phyloP scores from a whole-genome alignment of 2,888 invertebrate genomes.

The Melieria picta region DNA sequence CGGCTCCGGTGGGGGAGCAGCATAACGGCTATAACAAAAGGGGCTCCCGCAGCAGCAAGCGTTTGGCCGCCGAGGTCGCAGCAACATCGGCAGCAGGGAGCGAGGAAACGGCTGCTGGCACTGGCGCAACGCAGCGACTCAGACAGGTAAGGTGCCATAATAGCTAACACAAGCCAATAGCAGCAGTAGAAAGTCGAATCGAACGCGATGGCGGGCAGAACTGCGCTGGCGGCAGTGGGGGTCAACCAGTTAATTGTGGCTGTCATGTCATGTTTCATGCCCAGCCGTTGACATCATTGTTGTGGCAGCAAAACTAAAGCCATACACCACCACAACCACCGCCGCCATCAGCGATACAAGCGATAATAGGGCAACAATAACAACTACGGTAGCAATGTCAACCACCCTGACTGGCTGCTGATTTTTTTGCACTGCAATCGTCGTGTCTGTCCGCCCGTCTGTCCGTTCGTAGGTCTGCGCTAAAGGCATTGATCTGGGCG shows the following conservation, averaged over 20 bases:
- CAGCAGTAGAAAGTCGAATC: not conserved
- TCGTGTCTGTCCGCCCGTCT: not conserved
- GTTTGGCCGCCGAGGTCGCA: conserved; percentile 15
- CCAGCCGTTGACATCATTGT: conserved; percentile 24
- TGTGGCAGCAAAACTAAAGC: no score
- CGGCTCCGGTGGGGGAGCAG: no score
- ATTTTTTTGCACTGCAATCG: no score
- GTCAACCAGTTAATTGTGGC: conserved; percentile 21
- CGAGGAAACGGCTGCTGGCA: conserved; percentile 41
- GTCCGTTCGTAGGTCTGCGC: not conserved
- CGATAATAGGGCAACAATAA: conserved; percentile 1
- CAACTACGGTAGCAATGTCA: not conserved
- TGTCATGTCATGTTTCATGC: conserved; percentile 19
- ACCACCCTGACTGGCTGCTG: not conserved
- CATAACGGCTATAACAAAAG: not conserved
- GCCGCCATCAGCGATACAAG: conserved; percentile 5
- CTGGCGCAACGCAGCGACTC: conserved; percentile 37
- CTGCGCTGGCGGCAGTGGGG: conserved; percentile 3
- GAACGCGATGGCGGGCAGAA: not conserved
- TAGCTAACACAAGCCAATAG: conserved; percentile 10
- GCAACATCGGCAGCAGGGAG: conserved; percentile 29
- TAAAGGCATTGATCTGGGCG: not conserved
- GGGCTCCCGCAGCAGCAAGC: conserved; percentile 20
- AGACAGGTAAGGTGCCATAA: conserved; percentile 47
- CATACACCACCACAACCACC: no score